phyloP scores from a whole-genome alignment of 1,140 invertebrate genomes.

The Adoxophyes honmai region DNA sequence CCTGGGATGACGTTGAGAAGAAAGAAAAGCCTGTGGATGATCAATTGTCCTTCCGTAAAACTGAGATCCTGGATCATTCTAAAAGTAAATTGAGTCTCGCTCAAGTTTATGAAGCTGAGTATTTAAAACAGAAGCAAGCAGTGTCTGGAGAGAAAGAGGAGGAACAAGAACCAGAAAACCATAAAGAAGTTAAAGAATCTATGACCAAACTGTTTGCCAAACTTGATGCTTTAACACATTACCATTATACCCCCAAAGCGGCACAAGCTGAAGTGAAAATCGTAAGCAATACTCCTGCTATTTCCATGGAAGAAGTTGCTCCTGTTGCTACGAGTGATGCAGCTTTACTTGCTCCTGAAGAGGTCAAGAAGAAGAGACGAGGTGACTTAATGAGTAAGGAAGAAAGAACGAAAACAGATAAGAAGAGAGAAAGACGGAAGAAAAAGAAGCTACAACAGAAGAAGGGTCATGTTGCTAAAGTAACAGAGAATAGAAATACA shows the following conservation, averaged over 20 bases:
- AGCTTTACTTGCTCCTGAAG: slow-evolving; percentile 94
- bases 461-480: slow-evolving; percentile 77
- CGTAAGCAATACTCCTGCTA: slow-evolving; percentile 93
- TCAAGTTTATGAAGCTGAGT: slow-evolving; percentile 97
- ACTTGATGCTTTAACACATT: slow-evolving; percentile 95
- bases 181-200: slow-evolving; percentile 85
- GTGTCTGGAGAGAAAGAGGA: slow-evolving; percentile 80
- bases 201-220: slow-evolving; percentile 91
- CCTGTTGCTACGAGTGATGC: slow-evolving; percentile 91
- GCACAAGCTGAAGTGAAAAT: slow-evolving; percentile 93
- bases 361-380: slow-evolving; percentile 90
- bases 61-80: slow-evolving; percentile 93
- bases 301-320: slow-evolving; percentile 97
- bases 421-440: slow-evolving; percentile 90
- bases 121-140: slow-evolving; percentile 88
- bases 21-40: slow-evolving; percentile 93
- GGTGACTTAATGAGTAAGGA: slow-evolving; percentile 87
- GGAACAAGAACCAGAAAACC: slow-evolving; percentile 83
- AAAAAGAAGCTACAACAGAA: slow-evolving; percentile 89
- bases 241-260: slow-evolving; percentile 94
- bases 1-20: slow-evolving; percentile 95
- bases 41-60: slow-evolving; percentile 92
- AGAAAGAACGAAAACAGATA: slow-evolving; percentile 92
- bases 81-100: slow-evolving; percentile 97
- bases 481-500: slow-evolving; percentile 82